Conservation (phyloP, 2,797 vertebrate species). For the Apogon talboti region DNA sequence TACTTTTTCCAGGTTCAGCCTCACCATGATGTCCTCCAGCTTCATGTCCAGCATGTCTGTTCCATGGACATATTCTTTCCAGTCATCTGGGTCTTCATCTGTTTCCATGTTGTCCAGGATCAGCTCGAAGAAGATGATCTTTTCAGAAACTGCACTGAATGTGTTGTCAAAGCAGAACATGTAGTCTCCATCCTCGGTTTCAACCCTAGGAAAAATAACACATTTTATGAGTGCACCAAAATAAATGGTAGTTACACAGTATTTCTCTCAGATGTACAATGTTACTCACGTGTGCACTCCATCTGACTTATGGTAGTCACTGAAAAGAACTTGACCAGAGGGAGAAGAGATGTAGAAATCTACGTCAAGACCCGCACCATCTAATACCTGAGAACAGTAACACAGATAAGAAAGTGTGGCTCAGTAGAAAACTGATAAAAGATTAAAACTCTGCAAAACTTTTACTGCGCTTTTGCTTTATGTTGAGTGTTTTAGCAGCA, state of each 20-base stretch:
- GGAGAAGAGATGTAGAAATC: slow-evolving; percentile 94
- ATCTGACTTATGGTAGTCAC: slow-evolving; percentile 94
- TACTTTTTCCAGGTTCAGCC: slow-evolving; percentile 25
- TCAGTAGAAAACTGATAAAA: not conserved
- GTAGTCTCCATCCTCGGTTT: slow-evolving; percentile 96
- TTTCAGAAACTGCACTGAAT: slow-evolving; percentile 95
- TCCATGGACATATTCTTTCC: slow-evolving; percentile 94
- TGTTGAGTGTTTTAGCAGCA: too few relatives aligned
- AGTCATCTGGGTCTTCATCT: slow-evolving; percentile 89
- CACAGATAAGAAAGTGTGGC: not conserved
- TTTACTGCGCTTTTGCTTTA: too few relatives aligned
- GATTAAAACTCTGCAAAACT: not conserved
- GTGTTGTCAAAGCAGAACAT: slow-evolving; percentile 99
- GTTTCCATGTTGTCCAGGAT: slow-evolving; percentile 95
- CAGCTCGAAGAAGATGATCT: slow-evolving; percentile 97
- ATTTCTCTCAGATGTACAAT: too few relatives aligned
- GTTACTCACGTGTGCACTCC: slow-evolving; percentile 96
- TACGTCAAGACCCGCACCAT: slow-evolving; percentile 95
- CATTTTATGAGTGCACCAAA: not conserved
- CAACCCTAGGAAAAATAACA: slow-evolving; percentile 83
- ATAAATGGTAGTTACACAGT: too few relatives aligned
- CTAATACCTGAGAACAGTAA: slow-evolving; percentile 87
- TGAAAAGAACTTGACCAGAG: slow-evolving; percentile 87
- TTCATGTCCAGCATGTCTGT: slow-evolving; percentile 96
- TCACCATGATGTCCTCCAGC: slow-evolving; percentile 96